phyloP scores from a whole-genome alignment of 2,113 vertebrate species.

The Aspiorhynchus laticeps region DNA sequence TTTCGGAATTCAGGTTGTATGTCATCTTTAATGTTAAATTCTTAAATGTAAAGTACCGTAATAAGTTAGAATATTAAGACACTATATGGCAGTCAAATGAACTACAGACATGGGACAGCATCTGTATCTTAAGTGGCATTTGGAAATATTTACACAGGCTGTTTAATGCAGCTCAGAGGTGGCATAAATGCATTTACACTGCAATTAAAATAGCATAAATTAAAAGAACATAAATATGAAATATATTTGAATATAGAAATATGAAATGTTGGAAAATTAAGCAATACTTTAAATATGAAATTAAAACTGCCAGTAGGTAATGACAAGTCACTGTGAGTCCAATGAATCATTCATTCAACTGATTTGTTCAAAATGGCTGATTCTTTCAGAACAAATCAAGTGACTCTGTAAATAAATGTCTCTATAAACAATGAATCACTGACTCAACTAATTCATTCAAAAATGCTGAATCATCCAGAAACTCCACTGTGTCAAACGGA shows the following conservation, averaged over 20 bases:
- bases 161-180: no score
- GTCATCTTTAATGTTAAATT: neutral
- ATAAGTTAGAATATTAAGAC: no score
- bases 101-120: no score
- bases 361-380: neutral
- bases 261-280: neutral
- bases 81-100: no score
- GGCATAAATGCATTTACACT: neutral
- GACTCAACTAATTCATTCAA: neutral
- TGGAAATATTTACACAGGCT: no score
- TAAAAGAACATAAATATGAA: neutral
- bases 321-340: neutral
- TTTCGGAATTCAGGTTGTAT: no score
- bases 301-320: neutral
- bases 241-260: neutral
- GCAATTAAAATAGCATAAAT: neutral
- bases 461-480: no score
- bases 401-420: neutral
- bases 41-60: no score
- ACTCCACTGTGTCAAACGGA: no score
- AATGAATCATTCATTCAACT: neutral
- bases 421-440: neutral
- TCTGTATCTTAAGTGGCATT: no score
- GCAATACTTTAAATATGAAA: neutral
- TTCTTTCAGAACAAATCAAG: neutral